Evolutionary conservation across 2,888 invertebrate species (phyloP).

Genomic region (Meghimatium bilineatum): DNA sequence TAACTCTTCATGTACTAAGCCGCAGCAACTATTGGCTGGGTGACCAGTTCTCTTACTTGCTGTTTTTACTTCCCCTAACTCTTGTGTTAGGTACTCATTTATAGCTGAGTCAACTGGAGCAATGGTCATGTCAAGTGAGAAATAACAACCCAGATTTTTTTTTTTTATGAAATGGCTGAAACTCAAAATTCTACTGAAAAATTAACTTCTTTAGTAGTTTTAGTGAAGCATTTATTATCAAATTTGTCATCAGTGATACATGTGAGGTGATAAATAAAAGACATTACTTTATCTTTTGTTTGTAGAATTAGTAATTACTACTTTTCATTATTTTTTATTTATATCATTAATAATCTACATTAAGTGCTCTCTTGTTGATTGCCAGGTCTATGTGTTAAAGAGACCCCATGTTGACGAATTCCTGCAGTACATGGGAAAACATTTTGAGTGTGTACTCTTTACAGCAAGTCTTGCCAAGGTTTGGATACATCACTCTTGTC

Average conservation of each 20-base stretch:
- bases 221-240: neutral
- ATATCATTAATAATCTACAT: neutral
- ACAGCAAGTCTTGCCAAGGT: slow-evolving; percentile 98
- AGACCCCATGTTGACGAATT: slow-evolving; percentile 99
- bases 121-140: too few species aligned
- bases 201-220: too few species aligned
- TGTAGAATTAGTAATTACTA: neutral
- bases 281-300: neutral
- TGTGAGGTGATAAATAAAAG: neutral
- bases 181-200: too few species aligned
- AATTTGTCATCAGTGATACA: too few species aligned
- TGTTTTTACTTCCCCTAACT: too few species aligned
- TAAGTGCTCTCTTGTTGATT: neutral
- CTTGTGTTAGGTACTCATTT: too few species aligned
- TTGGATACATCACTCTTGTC: slow-evolving; percentile 52
- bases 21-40: too few species aligned
- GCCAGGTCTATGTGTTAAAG: slow-evolving; percentile 93
- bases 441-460: slow-evolving; percentile 99
- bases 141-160: too few species aligned
- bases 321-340: neutral
- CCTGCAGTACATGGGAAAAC: slow-evolving; percentile 96
- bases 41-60: too few species aligned
- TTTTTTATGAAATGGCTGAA: too few species aligned
- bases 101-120: too few species aligned
- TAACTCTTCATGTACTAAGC: too few species aligned